phyloP scores from a whole-genome alignment of 2,888 invertebrate species.

The Hirtodrosophila cameraria region DNA sequence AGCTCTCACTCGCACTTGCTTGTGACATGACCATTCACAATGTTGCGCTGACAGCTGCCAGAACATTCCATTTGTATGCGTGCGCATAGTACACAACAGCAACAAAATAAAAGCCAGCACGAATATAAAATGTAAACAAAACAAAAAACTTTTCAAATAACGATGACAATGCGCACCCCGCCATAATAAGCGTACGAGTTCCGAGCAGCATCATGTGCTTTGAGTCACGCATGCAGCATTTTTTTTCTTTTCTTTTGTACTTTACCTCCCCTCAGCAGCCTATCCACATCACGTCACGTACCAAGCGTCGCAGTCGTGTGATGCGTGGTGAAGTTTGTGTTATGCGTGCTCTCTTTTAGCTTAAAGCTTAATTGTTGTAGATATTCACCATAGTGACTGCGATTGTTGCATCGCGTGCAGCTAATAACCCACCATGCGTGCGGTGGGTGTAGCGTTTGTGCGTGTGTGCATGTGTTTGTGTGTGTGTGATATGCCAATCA shows the following conservation, averaged over 20 bases:
- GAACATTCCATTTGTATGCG: slow-evolving; percentile 59
- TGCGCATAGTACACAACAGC: slow-evolving; percentile 31
- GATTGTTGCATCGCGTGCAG: slow-evolving; percentile 65
- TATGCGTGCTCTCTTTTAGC: slow-evolving; percentile 3
- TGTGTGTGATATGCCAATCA: slow-evolving; percentile 12
- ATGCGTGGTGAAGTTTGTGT: slow-evolving; percentile 43
- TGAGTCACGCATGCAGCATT: slow-evolving; percentile 59
- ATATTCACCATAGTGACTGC: slow-evolving; percentile 39
- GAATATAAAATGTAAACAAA: slow-evolving; percentile 47
- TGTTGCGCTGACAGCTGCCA: slow-evolving; percentile 68
- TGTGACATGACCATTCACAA: slow-evolving; percentile 68
- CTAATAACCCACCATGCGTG: slow-evolving; percentile 49
- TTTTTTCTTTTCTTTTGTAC: slow-evolving; percentile 2
- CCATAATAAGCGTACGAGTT: background rate
- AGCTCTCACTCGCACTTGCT: slow-evolving; percentile 19
- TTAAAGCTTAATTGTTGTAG: slow-evolving; percentile 1
- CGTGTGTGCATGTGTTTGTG: background rate
- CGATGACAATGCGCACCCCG: slow-evolving; percentile 18
- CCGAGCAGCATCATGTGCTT: slow-evolving; percentile 55
- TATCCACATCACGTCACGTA: too few species aligned
- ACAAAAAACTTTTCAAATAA: slow-evolving; percentile 39
- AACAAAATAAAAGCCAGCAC: slow-evolving; percentile 8
- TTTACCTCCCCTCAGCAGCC: slow-evolving; percentile 3
- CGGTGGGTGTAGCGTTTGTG: slow-evolving; percentile 13
- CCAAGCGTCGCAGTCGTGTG: slow-evolving; percentile 17